Conservation (phyloP, 1,140 invertebrate genomes). For the Pseudachorutes palmiensis region DNA sequence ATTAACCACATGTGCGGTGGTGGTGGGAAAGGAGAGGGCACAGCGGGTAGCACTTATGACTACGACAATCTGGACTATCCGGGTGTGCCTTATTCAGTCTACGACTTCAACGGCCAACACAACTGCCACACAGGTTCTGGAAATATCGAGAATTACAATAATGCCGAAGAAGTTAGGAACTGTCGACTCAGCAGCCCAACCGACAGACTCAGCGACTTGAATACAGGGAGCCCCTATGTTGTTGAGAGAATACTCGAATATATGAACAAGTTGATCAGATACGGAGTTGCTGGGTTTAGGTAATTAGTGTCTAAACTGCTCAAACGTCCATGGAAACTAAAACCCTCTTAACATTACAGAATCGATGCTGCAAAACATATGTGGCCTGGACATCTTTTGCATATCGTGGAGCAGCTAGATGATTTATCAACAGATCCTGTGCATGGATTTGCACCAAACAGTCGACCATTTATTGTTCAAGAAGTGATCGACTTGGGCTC, state of each 20-base stretch:
- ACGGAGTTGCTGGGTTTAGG: constrained; percentile 74
- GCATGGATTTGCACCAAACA: constrained; percentile 39
- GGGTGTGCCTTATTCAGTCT: constrained; percentile 25
- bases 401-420: constrained; percentile 41
- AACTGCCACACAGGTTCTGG: constrained; percentile 49
- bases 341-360: constrained; percentile 47
- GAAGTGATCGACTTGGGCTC: constrained; percentile 51
- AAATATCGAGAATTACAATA: constrained; percentile 50
- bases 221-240: constrained; percentile 13
- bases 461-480: constrained; percentile 45
- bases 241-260: constrained; percentile 45
- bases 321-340: neutral
- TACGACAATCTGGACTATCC: constrained; percentile 7
- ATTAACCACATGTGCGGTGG: constrained; percentile 79
- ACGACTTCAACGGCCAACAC: constrained; percentile 20
- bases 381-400: constrained; percentile 47
- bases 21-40: constrained; percentile 43
- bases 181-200: constrained; percentile 53
- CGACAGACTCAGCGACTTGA: constrained; percentile 11
- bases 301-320: neutral
- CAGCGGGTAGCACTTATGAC: constrained; percentile 49
- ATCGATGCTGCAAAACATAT: constrained; percentile 43
- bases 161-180: constrained; percentile 46
- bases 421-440: constrained; percentile 41
- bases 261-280: constrained; percentile 54